Evolutionary conservation across 2,888 invertebrate genomes (phyloP).

Genomic region (Trichogramma evanescens): DNA sequence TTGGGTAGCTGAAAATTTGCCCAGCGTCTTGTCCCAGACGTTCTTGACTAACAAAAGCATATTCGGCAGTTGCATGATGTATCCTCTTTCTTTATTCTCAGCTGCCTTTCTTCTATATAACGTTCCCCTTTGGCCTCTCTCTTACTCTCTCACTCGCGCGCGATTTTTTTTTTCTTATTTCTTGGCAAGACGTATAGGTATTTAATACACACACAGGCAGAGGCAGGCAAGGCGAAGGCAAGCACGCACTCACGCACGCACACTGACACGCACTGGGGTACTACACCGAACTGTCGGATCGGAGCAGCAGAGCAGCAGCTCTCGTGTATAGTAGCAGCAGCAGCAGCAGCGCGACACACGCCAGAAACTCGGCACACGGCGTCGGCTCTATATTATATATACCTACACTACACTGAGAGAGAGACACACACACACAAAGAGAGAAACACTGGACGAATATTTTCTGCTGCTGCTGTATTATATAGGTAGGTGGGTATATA

Average conservation of each 20-base stretch:
- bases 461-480: too few species aligned
- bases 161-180: neutral
- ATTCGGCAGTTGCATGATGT: slow-evolving; percentile 25
- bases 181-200: neutral
- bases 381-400: too few species aligned
- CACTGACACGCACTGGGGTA: neutral
- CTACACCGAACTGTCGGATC: neutral
- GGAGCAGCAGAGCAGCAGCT: neutral
- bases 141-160: neutral
- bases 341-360: too few species aligned
- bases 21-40: slow-evolving; percentile 24
- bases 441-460: too few species aligned
- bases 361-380: too few species aligned
- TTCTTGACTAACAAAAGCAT: slow-evolving; percentile 27
- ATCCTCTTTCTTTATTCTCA: slow-evolving; percentile 4
- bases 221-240: neutral
- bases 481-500: too few species aligned
- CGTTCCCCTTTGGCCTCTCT: neutral
- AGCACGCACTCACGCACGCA: neutral
- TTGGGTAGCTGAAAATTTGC: slow-evolving; percentile 19
- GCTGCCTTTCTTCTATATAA: neutral
- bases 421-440: too few species aligned
- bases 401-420: too few species aligned
- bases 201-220: neutral
- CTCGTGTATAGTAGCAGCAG: neutral